Conservation (phyloP, 2,888 invertebrate species). For the Clunio marinus region DNA sequence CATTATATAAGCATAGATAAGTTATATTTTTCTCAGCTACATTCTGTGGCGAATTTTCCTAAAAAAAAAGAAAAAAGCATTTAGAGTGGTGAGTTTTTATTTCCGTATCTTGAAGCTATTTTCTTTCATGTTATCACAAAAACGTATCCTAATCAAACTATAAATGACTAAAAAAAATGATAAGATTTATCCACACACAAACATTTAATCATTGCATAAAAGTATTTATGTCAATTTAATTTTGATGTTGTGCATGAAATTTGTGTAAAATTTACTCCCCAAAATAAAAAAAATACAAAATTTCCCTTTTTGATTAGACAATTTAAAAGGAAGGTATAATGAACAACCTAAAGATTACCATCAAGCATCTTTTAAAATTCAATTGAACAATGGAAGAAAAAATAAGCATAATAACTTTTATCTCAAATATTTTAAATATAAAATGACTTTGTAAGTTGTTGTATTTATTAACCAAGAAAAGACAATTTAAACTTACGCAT, state of each 20-base stretch:
- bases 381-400: slow-evolving; percentile 38
- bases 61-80: slow-evolving; percentile 37
- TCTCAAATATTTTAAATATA: slow-evolving; percentile 7
- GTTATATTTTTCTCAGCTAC: not conserved
- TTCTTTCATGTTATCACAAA: slow-evolving; percentile 23
- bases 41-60: not conserved
- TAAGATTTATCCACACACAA: not conserved
- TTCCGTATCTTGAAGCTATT: slow-evolving; percentile 2
- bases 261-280: slow-evolving; percentile 29
- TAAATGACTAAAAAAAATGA: not conserved
- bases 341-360: slow-evolving; percentile 19
- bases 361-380: slow-evolving; percentile 37
- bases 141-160: slow-evolving; percentile 13
- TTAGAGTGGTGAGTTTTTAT: slow-evolving; percentile 39
- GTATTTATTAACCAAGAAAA: slow-evolving; percentile 17
- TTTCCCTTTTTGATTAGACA: slow-evolving; percentile 32
- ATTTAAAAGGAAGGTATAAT: slow-evolving; percentile 9
- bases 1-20: not conserved
- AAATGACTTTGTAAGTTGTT: slow-evolving; percentile 34
- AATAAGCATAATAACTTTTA: not conserved
- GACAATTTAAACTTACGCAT: slow-evolving; percentile 20
- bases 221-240: slow-evolving; percentile 37
- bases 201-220: slow-evolving; percentile 17
- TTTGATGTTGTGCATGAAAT: slow-evolving; percentile 37
- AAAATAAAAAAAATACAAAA: slow-evolving; percentile 9